Conservation (phyloP, 2,888 invertebrate species). For the Tachina fera region DNA sequence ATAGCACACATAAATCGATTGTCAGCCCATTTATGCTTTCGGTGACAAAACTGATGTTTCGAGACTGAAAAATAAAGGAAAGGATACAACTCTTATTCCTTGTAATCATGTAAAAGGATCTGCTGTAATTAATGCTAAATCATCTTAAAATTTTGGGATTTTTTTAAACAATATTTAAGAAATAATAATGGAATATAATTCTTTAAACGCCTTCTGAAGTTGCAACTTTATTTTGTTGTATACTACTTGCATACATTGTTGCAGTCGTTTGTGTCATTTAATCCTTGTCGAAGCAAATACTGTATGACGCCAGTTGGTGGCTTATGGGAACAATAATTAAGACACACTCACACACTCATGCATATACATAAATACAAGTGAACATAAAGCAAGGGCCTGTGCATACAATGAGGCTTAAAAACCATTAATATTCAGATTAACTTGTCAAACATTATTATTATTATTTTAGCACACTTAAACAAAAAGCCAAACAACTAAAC, state of each 20-base stretch:
- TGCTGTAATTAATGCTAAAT: constrained; percentile 66
- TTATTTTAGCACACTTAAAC: constrained; percentile 68
- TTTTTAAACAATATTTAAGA: constrained; percentile 1
- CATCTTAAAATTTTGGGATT: constrained; percentile 43
- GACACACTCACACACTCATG: not conserved
- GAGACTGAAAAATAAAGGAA: not conserved
- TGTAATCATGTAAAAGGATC: constrained; percentile 16
- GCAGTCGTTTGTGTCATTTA: constrained; percentile 51
- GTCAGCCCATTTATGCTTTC: constrained; percentile 4
- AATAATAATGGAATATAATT: constrained; percentile 2
- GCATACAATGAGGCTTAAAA: constrained; percentile 39
- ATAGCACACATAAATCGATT: constrained; percentile 11
- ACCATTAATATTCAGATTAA: constrained; percentile 70
- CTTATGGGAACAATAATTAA: constrained; percentile 16
- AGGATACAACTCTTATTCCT: constrained; percentile 43
- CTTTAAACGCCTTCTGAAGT: constrained; percentile 55
- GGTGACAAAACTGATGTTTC: too few species aligned
- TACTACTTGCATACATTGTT: constrained; percentile 8
- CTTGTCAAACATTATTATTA: constrained; percentile 68
- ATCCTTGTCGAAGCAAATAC: constrained; percentile 50
- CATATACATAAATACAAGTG: not conserved
- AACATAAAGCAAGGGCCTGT: not conserved
- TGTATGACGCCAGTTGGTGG: constrained; percentile 66
- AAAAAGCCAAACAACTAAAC: constrained; percentile 16
- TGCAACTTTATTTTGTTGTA: constrained; percentile 32